A percentile compares a stretch with the other conserved stretches of the same genome.
These are phyloP conservation scores for Ophion obscuratus DNA, from an alignment of 2,888 invertebrate genomes.

Conservation along the genomic window DNA sequence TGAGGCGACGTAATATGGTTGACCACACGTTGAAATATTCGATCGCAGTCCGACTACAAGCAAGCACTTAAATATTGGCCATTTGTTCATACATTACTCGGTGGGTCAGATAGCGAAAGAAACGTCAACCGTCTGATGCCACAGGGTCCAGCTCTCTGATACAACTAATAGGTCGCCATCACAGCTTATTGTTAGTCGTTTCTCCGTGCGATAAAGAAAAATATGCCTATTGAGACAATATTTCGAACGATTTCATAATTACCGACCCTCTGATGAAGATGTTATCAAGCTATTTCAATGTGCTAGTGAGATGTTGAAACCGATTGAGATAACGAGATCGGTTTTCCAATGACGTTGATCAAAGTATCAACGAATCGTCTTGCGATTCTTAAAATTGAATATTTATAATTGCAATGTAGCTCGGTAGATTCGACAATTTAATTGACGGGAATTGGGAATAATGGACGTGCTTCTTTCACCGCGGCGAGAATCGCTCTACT, in stretches of 20 bases:
- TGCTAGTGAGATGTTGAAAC: background rate
- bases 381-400: slow-evolving; percentile 1
- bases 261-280: background rate
- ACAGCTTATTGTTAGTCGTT: too few species aligned
- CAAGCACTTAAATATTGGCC: too few species aligned
- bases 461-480: background rate
- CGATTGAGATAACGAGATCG: background rate
- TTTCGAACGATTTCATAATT: slow-evolving; percentile 36
- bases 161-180: too few species aligned
- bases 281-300: background rate
- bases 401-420: background rate
- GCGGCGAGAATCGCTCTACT: slow-evolving; percentile 5
- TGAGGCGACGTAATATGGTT: too few species aligned
- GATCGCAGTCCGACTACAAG: too few species aligned
- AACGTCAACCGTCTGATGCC: too few species aligned
- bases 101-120: too few species aligned
- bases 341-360: background rate
- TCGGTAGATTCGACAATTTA: slow-evolving; percentile 11
- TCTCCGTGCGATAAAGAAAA: slow-evolving; percentile 2
- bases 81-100: too few species aligned
- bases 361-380: background rate
- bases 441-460: background rate
- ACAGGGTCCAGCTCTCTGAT: too few species aligned
- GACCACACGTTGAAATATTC: too few species aligned
- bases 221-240: slow-evolving; percentile 27